A percentile compares a stretch with the other conserved stretches of the same genome.
These are phyloP conservation scores for Chauna torquata DNA, from an alignment of 2,113 vertebrate species.

Conservation along the genomic window DNA sequence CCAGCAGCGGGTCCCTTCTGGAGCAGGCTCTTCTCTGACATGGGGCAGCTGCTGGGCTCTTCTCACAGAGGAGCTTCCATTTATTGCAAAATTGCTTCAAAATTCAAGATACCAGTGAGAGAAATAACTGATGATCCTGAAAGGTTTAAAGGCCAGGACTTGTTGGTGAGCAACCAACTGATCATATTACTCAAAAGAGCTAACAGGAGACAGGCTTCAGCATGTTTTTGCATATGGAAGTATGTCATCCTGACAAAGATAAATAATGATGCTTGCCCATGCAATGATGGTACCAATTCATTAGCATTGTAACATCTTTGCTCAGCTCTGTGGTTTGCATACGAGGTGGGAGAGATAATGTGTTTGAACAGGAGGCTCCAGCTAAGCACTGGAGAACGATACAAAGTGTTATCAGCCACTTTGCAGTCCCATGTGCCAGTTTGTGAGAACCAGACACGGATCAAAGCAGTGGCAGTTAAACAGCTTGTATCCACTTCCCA, in stretches of 20 bases:
- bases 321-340: neutral
- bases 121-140: neutral
- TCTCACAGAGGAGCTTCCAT: neutral
- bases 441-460: rapidly evolving
- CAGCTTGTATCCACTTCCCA: neutral
- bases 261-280: neutral
- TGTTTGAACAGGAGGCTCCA: conserved; percentile 17
- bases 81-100: neutral
- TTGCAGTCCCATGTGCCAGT: neutral
- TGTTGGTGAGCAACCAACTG: neutral
- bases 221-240: neutral
- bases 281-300: neutral
- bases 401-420: neutral
- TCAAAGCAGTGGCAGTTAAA: neutral
- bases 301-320: neutral
- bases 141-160: neutral
- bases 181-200: neutral
- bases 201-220: neutral
- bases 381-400: neutral
- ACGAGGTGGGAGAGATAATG: neutral
- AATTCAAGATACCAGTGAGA: neutral
- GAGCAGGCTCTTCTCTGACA: neutral
- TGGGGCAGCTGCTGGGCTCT: neutral
- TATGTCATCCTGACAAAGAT: neutral
- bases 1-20: neutral